Evolutionary conservation across 2,113 vertebrate species (phyloP).

Genomic region (Kryptolebias marmoratus): DNA sequence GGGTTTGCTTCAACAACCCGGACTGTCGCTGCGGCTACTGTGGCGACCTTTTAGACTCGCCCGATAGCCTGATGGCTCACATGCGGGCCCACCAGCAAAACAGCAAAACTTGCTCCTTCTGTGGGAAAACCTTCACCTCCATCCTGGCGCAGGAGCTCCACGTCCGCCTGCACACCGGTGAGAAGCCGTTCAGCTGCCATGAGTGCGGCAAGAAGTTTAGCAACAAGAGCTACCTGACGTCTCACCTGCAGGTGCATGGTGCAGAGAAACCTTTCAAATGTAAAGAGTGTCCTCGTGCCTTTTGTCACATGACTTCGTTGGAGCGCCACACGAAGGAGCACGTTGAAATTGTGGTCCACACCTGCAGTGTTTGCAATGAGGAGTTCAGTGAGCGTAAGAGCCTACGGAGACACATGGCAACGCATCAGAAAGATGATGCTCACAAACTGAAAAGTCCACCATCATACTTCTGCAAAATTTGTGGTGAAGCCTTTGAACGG

Average conservation of each 20-base stretch:
- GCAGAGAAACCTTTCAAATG: constrained; percentile 56
- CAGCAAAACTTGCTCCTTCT: constrained; percentile 56
- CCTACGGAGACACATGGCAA: constrained; percentile 51
- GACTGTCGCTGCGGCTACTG: constrained; percentile 53
- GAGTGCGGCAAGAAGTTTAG: constrained; percentile 63
- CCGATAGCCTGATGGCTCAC: constrained; percentile 16
- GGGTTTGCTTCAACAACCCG: constrained; percentile 31
- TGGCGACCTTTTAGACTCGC: constrained; percentile 13
- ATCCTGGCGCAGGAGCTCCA: constrained; percentile 63
- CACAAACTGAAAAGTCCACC: neutral
- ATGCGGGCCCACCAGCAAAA: constrained; percentile 44
- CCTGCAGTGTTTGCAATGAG: constrained; percentile 43
- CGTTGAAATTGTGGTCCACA: neutral
- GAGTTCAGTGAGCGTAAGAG: constrained; percentile 11
- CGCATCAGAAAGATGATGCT: neutral
- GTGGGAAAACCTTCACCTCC: constrained; percentile 57
- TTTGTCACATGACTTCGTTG: constrained; percentile 55
- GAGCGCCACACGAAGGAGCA: constrained; percentile 58
- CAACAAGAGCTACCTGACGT: constrained; percentile 58
- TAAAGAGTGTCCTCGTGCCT: constrained; percentile 46
- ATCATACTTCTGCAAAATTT: constrained; percentile 48
- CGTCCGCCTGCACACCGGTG: constrained; percentile 58
- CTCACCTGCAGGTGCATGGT: constrained; percentile 45
- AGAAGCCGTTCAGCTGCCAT: constrained; percentile 57
- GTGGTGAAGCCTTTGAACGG: constrained; percentile 31